Conservation (phyloP, 2,113 vertebrate genomes). For the Tenebrosternarchus preto region DNA sequence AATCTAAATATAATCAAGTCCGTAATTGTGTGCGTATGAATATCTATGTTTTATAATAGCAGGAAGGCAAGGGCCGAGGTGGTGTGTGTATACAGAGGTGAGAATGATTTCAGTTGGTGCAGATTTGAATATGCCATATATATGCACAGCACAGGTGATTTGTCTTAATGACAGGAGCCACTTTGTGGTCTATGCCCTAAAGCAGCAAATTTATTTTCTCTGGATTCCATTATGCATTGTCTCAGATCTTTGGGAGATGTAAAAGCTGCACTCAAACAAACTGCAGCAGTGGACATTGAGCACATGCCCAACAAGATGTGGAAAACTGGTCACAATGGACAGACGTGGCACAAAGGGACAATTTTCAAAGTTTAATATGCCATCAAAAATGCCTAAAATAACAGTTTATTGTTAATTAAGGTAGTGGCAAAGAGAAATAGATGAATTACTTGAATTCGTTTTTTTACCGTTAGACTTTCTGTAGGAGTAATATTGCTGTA, state of each 20-base stretch:
- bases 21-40: neutral
- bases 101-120: neutral
- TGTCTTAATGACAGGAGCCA: conserved; percentile 52
- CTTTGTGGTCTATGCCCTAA: conserved; percentile 41
- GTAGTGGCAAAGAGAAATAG: neutral
- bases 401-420: neutral
- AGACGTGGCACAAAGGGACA: neutral
- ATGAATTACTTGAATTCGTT: neutral
- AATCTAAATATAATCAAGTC: neutral
- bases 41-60: conserved; percentile 1
- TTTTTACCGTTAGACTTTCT: neutral
- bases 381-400: neutral
- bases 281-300: neutral
- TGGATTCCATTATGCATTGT: conserved; percentile 26
- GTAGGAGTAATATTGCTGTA: neutral
- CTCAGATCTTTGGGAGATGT: conserved; percentile 2
- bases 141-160: conserved; percentile 46
- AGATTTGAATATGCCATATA: conserved; percentile 26
- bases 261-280: neutral
- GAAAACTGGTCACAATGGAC: neutral
- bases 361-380: neutral
- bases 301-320: neutral
- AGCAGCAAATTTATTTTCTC: conserved; percentile 47
- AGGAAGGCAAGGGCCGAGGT: neutral
- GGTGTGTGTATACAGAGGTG: neutral